Conservation (phyloP, 1,140 invertebrate species). For the Drosophila ogumai region DNA sequence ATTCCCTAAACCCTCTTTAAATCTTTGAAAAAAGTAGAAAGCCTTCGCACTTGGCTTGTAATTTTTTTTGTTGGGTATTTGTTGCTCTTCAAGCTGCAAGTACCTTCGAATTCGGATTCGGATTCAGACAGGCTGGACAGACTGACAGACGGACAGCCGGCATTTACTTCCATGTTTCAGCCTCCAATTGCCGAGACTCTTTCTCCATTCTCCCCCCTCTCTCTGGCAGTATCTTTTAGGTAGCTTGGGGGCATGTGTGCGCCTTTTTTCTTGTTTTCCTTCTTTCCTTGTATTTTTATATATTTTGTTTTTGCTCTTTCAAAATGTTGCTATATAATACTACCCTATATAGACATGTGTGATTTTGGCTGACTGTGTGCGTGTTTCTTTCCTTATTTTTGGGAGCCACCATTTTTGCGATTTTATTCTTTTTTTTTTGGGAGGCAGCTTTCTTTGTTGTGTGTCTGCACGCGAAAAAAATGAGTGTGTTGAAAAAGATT, state of each 20-base stretch:
- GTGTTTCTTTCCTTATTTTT: constrained; percentile 20
- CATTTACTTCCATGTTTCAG: constrained; percentile 66
- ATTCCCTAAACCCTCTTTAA: neutral
- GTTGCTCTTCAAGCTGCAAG: constrained; percentile 72
- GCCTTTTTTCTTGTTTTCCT: constrained; percentile 52
- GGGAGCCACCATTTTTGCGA: constrained; percentile 54
- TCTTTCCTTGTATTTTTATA: constrained; percentile 7
- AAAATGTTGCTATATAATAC: constrained; percentile 57
- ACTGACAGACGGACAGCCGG: constrained; percentile 45
- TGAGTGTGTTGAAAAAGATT: neutral
- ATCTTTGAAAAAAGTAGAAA: neutral
- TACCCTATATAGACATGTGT: constrained; percentile 67
- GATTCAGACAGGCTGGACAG: constrained; percentile 41
- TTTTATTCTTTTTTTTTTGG: constrained; percentile 23
- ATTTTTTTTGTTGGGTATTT: constrained; percentile 40
- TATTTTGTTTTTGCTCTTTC: constrained; percentile 29
- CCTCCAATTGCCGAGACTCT: constrained; percentile 48
- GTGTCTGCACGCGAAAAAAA: constrained; percentile 9
- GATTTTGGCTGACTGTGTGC: constrained; percentile 24
- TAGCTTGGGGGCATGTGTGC: constrained; percentile 72
- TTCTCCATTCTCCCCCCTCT: neutral
- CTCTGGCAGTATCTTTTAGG: constrained; percentile 19
- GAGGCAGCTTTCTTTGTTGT: constrained; percentile 65
- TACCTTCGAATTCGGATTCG: constrained; percentile 59
- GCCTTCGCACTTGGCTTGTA: constrained; percentile 36